Conservation (phyloP, 2,113 vertebrate species). For the Nanorana parkeri region DNA sequence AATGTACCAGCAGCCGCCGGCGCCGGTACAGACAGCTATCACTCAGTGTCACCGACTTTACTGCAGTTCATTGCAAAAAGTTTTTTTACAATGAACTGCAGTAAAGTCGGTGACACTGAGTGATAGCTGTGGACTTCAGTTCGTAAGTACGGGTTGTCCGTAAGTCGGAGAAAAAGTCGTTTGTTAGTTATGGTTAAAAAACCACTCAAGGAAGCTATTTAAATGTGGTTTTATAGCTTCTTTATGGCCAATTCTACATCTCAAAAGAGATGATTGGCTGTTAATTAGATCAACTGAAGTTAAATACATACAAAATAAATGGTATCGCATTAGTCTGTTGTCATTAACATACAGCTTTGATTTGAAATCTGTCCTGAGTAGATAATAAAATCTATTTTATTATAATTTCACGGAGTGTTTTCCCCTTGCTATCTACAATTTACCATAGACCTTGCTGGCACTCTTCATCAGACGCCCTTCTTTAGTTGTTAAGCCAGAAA, state of each 20-base stretch:
- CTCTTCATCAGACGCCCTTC: not conserved
- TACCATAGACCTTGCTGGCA: slow-evolving; percentile 22
- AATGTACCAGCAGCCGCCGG: too few species aligned
- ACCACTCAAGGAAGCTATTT: slow-evolving; percentile 6
- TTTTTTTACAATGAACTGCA: too few species aligned
- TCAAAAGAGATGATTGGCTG: slow-evolving; percentile 12
- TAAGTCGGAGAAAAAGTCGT: not conserved
- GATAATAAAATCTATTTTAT: slow-evolving; percentile 52
- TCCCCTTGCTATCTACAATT: not conserved
- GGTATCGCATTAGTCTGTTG: not conserved
- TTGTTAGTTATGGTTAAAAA: slow-evolving; percentile 14
- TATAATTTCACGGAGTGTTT: slow-evolving; percentile 49
- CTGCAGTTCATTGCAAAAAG: too few species aligned
- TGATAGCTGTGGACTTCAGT: too few species aligned
- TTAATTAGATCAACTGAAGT: slow-evolving; percentile 51
- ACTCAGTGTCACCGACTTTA: too few species aligned
- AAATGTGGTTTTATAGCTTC: not conserved
- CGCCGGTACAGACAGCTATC: too few species aligned
- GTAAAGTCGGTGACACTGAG: too few species aligned
- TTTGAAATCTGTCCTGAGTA: slow-evolving; percentile 47
- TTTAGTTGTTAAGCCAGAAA: not conserved
- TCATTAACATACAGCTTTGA: slow-evolving; percentile 43
- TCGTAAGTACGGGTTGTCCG: too few species aligned
- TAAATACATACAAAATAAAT: slow-evolving; percentile 39
- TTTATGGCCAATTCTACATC: slow-evolving; percentile 17